A percentile compares a stretch with the other conserved stretches of the same genome.
Evolutionary conservation across 2,888 invertebrate genomes (phyloP).

Genomic region (Nyleta sp.): DNA sequence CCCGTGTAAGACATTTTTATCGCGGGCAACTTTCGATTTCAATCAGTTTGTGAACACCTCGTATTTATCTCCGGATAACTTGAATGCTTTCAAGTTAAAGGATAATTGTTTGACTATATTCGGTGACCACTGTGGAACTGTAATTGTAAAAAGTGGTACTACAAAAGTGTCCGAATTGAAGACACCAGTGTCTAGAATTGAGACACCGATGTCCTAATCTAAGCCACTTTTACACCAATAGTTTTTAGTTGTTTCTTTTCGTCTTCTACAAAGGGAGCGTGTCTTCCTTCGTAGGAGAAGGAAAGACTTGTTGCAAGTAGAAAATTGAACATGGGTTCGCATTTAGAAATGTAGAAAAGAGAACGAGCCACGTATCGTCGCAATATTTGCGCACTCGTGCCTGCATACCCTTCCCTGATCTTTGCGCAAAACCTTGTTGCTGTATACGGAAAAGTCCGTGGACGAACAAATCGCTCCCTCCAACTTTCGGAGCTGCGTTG

Average conservation of each 20-base stretch:
- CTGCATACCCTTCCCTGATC: not conserved
- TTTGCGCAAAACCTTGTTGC: slow-evolving; percentile 16
- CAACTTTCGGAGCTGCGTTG: too few relatives aligned
- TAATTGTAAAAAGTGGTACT: too few relatives aligned
- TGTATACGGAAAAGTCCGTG: not conserved
- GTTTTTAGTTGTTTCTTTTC: too few relatives aligned
- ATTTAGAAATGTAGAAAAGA: not conserved
- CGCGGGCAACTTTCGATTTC: too few relatives aligned
- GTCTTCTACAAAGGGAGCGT: not conserved
- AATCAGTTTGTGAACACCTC: too few relatives aligned
- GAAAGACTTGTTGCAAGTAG: not conserved
- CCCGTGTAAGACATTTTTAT: not conserved
- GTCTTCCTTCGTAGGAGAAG: not conserved
- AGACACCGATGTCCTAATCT: too few relatives aligned
- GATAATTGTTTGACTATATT: too few relatives aligned
- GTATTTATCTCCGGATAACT: not conserved
- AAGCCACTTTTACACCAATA: too few relatives aligned
- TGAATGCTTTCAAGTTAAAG: not conserved
- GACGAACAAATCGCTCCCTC: too few relatives aligned
- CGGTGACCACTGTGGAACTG: too few relatives aligned
- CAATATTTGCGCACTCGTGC: slow-evolving; percentile 6
- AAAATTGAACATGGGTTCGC: not conserved
- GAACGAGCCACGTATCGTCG: slow-evolving; percentile 3
- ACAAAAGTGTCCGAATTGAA: too few relatives aligned
- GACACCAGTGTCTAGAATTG: too few relatives aligned